Base-by-base conservation (phyloP, 2,888 invertebrate species). In the Macaria liturata region DNA sequence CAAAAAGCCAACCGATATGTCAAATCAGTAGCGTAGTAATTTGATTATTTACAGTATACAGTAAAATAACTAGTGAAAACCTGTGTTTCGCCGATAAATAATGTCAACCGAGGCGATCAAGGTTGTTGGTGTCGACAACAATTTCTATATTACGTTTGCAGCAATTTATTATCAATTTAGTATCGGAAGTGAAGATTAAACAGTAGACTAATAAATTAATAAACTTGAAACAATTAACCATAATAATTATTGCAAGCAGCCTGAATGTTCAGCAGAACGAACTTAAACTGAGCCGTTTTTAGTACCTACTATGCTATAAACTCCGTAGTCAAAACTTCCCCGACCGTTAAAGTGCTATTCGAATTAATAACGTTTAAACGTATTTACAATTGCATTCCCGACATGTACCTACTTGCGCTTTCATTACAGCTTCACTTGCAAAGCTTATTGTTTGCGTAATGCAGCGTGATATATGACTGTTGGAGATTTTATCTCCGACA, bases 361-460 rank as follows among this genome's bases (percentile, higher is more conserved):
- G 49, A 61, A 49, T 46, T 44, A 51, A 54, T 46, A 20, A 42
- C 9, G 40, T 40, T 6, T 3, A 8, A 45, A 45, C 6, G 30
- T 5, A 30, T 20, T 3, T 46, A 30, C 51, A 49, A 55, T 49
- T 50, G 57, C 54, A 57, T 55, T 61, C 54, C 49, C 47, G 9
- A 46, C 55, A 65, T 63, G 39, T 59, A 62, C 59, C n/a, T n/a
- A n/a, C n/a, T 56, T 44, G 42, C 48, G 50, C 54, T 59, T 55
- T 62, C 62, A 62, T 61, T 64, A 64, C 44, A 40, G 46, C 30
- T 57, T 53, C 62, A 49, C 51, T 58, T 57, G 55, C 57, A 57
- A 49, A 50, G 43, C 42, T 54, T 53, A 61, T 62, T 65, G 63
- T 67, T 60, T 60, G 61, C 56, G 58, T 57, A 52, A 62, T 57